A percentile compares a stretch with the other conserved stretches of the same genome.
Evolutionary conservation across 2,888 invertebrate species (phyloP).

Genomic region (Phymatocera aterrima): DNA sequence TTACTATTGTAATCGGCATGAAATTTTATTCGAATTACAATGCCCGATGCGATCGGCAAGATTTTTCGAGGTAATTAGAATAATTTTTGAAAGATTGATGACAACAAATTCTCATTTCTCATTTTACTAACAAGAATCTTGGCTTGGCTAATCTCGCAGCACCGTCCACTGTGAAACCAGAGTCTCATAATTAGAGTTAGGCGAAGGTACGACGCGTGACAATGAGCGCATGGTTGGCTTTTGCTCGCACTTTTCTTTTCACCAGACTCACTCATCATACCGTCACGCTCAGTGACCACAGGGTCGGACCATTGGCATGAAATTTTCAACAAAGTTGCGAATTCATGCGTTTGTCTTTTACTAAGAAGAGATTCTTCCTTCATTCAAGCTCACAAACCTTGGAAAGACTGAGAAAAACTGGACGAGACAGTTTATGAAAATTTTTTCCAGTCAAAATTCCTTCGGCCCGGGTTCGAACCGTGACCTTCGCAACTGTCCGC

Average conservation of each 20-base stretch:
- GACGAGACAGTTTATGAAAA: no score
- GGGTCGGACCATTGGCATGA: constrained; percentile 56
- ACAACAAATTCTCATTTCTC: background rate
- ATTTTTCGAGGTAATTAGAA: no score
- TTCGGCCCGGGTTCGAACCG: no score
- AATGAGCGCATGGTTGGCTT: constrained; percentile 46
- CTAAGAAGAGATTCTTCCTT: background rate
- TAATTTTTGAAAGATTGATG: background rate
- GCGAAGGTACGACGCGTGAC: constrained; percentile 54
- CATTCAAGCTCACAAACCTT: no score
- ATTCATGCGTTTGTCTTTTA: constrained; percentile 15
- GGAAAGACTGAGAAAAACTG: no score
- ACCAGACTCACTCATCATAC: constrained; percentile 59
- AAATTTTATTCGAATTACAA: no score
- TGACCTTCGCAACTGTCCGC: no score
- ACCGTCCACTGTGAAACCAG: background rate
- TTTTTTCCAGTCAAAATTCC: no score
- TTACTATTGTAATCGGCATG: no score
- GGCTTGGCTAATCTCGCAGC: background rate
- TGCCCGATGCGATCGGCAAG: no score
- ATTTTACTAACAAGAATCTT: constrained; percentile 20
- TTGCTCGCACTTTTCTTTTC: constrained; percentile 67
- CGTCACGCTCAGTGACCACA: constrained; percentile 62
- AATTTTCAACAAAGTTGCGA: constrained; percentile 2
- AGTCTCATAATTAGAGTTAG: constrained; percentile 50